Evolutionary conservation across 2,888 invertebrate species (phyloP).

Genomic region (Mantis religiosa): DNA sequence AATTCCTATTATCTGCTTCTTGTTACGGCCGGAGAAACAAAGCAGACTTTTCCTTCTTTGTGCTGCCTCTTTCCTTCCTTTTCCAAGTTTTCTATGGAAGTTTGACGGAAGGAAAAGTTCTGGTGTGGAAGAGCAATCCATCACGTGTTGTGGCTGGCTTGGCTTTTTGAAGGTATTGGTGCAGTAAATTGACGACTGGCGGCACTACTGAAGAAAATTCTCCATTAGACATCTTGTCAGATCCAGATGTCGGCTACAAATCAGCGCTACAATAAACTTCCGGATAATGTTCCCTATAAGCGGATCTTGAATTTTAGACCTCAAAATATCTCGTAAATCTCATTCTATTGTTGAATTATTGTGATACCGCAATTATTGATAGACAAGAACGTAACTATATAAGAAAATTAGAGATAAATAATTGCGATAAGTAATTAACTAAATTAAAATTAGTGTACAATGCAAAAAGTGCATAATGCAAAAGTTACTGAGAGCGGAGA

Average conservation of each 20-base stretch:
- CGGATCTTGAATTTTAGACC: no score
- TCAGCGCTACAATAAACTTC: neutral
- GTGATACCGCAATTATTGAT: no score
- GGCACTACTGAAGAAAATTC: neutral
- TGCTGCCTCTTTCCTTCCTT: neutral
- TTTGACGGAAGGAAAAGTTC: neutral
- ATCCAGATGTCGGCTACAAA: neutral
- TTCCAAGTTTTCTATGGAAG: neutral
- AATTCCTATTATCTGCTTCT: neutral
- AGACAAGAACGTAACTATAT: no score
- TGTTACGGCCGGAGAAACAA: neutral
- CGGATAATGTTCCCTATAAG: neutral
- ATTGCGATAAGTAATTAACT: no score
- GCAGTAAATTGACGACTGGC: slow-evolving; percentile 8
- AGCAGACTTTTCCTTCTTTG: neutral
- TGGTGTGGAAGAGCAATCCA: neutral
- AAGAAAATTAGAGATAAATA: no score
- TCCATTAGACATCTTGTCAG: neutral
- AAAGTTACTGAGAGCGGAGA: no score
- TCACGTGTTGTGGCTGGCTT: neutral
- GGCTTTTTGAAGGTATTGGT: slow-evolving; percentile 6
- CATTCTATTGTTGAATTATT: no score
- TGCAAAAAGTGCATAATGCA: no score
- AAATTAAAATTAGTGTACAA: no score
- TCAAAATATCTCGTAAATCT: no score